phyloP scores from a whole-genome alignment of 64 coral and sea anemone genomes.

The Dendronephthya gigantea region DNA sequence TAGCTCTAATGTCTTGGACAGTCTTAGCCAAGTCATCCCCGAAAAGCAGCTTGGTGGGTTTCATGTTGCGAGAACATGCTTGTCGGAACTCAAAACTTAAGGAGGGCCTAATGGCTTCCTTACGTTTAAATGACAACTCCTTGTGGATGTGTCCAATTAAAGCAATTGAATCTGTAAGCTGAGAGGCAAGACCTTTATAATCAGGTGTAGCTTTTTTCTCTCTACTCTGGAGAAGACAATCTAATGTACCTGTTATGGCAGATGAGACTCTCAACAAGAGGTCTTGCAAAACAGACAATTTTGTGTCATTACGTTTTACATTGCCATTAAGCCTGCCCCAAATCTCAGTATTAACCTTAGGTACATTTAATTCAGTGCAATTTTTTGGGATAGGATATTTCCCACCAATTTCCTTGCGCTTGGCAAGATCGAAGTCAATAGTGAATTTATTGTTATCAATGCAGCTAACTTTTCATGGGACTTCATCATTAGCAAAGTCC shows the following conservation, averaged over 20 bases:
- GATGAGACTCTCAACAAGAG: too few species aligned
- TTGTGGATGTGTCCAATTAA: constrained; percentile 33
- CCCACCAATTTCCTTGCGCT: neutral
- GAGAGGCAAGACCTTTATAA: constrained; percentile 15
- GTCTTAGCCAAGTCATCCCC: constrained; percentile 36
- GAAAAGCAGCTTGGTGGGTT: constrained; percentile 22
- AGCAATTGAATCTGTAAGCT: constrained; percentile 39
- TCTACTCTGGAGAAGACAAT: too few species aligned
- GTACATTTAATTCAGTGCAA: neutral
- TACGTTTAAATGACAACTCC: constrained; percentile 43
- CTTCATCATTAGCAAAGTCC: neutral
- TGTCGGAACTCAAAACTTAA: constrained; percentile 31
- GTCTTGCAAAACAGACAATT: neutral
- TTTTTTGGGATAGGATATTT: neutral
- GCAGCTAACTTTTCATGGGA: too few species aligned
- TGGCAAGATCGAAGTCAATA: neutral
- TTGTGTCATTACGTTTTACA: neutral
- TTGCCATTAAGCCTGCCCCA: neutral
- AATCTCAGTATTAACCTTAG: neutral
- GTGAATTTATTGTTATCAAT: too few species aligned
- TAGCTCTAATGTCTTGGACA: constrained; percentile 43
- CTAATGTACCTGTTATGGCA: neutral
- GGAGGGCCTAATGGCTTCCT: constrained; percentile 7
- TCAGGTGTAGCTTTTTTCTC: neutral
- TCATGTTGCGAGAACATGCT: constrained; percentile 39